Base-by-base conservation (phyloP, 2,888 invertebrate genomes). In the Spatulosminthurus flaviceps region DNA sequence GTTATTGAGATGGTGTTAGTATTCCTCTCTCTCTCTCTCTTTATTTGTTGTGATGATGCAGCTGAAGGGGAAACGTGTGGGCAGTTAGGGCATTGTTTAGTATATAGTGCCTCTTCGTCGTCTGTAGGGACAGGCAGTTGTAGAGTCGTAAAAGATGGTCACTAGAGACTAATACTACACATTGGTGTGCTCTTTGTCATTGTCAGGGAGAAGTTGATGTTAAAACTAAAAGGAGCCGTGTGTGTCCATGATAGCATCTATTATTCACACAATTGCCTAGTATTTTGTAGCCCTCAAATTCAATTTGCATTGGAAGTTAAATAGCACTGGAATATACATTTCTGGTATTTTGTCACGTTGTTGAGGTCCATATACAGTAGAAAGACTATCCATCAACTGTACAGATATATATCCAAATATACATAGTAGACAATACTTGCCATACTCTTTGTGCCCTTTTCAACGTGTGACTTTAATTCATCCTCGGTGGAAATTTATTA, bases 121-220 rank as follows among this genome's bases (percentile, higher is more conserved):
- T 41, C 41, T 9, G 13, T 41, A 9, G 7, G 13, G 41, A 13
- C 13, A n/a, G n/a, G 41, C 13, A 41, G 41, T 41, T 9, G 7
- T 7, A 13, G 7, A 41, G 41, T 41, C 13, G 51, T 13, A 19
- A n/a, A 51, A n/a, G 51, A 51, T 2, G 51, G 51, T 19, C 51
- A 51, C 51, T 51, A 19, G 51, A 51, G 51, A n/a, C 16, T n/a
- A 51, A 51, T 51, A 51, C 16, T 51, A 9, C 41, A 7, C 13
- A 41, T n/a, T 51, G 51, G 51, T 51, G n/a, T 51, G 51, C 51
- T 51, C 51, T 51, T 51, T n/a, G 51, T 51, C 51, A 51, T 51
- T 51, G 51, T 51, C 51, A 51, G 51, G 41, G 13, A 51, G 51
- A 19, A 19, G 51, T 19, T 16, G 16, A 13, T 51, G 51, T 51